A percentile compares a stretch with the other conserved stretches of the same genome.
phyloP scores from a whole-genome alignment of 2,113 vertebrate species.

The Menidia beryllina region DNA sequence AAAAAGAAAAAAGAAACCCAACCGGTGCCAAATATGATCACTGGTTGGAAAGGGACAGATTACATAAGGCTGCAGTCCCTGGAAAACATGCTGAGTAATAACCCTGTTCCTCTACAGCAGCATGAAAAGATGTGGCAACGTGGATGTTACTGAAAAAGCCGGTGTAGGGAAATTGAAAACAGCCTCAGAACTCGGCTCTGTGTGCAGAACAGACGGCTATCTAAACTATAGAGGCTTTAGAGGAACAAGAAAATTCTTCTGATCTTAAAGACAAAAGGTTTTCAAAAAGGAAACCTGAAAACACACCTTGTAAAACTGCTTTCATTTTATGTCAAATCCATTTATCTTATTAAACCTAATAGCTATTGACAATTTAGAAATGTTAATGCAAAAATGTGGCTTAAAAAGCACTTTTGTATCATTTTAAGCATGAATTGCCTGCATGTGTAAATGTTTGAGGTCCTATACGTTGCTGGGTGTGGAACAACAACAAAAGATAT shows the following conservation, averaged over 20 bases:
- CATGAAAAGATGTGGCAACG: neutral
- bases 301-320: no score
- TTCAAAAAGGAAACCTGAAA: no score
- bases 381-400: neutral
- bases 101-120: neutral
- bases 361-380: neutral
- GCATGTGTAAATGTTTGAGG: neutral
- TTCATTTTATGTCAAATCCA: no score
- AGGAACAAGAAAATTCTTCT: neutral
- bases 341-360: no score
- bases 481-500: neutral
- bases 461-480: neutral
- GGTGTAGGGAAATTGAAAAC: fast-evolving
- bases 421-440: neutral
- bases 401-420: neutral
- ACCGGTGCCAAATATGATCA: constrained; percentile 15
- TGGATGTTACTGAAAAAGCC: neutral
- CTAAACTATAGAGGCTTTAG: neutral
- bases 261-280: no score
- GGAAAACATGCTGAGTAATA: neutral
- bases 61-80: constrained; percentile 26
- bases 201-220: neutral
- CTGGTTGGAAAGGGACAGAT: neutral
- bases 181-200: neutral
- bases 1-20: neutral